Base-by-base conservation (phyloP, 2,797 vertebrate species). In the Momotus momota region DNA sequence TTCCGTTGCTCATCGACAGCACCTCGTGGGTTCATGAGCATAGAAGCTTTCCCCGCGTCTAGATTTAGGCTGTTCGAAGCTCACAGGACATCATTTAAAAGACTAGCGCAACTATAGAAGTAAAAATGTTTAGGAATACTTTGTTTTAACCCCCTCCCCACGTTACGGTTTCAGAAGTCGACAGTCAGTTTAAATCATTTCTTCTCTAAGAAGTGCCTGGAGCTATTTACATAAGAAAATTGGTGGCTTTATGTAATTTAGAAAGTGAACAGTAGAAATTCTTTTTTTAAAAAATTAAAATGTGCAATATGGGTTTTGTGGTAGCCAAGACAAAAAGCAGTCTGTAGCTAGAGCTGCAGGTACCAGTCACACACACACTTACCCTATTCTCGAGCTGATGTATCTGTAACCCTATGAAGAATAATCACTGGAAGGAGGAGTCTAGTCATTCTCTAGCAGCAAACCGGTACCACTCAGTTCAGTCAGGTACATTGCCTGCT, bases 31-130 rank as follows among this genome's bases (percentile, higher is more conserved):
- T 60, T 91, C 3, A 1, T 88, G 54, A 81, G 54, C 35, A 25
- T 4, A 75, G 57, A 75, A 46, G 43, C 22, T 43, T 75, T 79
- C 78, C 55, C 11, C n/a, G 12, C 66, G 52, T 81, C 88, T 72
- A 88, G 31, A 69, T 90, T 83, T 88, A 35, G 69, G 25, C 38
- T 81, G 27, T 83, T 92, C 64, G 69, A 74, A 87, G 48, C 38
- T 95, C 89, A 66, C n/a, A 83, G 81, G 54, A 41, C 54, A 66
- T 83, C 26, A n/a, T 88, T 90, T 25, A 81, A 90, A 90, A 93
- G 25, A 77, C 94, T 72, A 91, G 46, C 29, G 57, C 16, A 79
- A 26, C 58, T 89, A 10, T 25, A 67, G 70, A 69, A 58, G n/a
- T 81, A 78, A 46, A 16, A n/a, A 26, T 80, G 29, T 61, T 81